Percentiles rank a stretch among this genome's conserved stretches.
Conservation (phyloP, 2,113 vertebrate genomes). For the Cyanistes caeruleus region DNA sequence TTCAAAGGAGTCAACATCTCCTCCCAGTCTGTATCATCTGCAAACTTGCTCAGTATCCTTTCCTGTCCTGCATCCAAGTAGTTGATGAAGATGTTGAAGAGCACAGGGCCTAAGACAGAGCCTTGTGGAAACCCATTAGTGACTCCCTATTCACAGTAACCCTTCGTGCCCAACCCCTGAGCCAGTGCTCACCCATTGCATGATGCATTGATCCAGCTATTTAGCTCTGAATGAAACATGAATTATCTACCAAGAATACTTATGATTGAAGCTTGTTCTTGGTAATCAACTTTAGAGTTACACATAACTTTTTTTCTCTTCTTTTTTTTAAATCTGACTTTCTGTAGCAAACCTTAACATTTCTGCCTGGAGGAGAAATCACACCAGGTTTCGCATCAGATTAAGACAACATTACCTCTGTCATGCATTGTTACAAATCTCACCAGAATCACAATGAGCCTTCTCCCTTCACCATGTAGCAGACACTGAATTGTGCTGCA, state of each 20-base stretch:
- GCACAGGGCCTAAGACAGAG: neutral
- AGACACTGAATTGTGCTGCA: neutral
- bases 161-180: neutral
- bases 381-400: neutral
- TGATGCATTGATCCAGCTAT: neutral
- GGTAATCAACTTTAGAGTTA: neutral
- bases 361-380: neutral
- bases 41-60: neutral
- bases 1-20: neutral
- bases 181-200: neutral
- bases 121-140: neutral
- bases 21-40: neutral
- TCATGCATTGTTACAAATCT: neutral
- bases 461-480: neutral
- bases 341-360: neutral
- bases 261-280: neutral
- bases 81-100: neutral
- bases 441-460: neutral
- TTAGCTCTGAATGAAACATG: neutral
- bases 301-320: neutral
- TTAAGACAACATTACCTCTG: neutral
- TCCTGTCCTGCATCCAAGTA: neutral
- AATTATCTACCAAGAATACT: constrained; percentile 19
- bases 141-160: neutral
- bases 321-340: neutral